Evolutionary conservation across 2,113 vertebrate genomes (phyloP), one percentile per base, ranked within the genome.

Genomic region (Cyphomyrus plagiostoma): DNA sequence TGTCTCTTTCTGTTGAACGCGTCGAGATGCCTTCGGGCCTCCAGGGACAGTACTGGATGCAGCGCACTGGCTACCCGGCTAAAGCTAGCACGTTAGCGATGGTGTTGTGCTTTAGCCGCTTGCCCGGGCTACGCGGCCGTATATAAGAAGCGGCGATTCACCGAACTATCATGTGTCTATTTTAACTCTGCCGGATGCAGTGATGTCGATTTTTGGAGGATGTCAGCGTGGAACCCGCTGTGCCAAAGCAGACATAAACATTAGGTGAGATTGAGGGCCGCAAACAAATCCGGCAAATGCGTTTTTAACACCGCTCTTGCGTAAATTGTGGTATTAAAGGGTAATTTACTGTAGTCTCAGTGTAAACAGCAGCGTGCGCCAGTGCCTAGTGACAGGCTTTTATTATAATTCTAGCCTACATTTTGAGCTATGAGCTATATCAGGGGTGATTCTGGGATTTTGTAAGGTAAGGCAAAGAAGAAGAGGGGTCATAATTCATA

Each of bases 241-340:
- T n/a, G 49, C 42, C 42, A 49, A 49, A 86, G 83, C 10, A 26
- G 23, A 50, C 45, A 26, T 50, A 26, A 48, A 86, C 83, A 86
- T 86, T 50, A 50, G 83, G 45, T 23, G 83, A 49, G 45, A 86
- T 48, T n/a, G 83, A 42, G 48, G 46, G 30, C 50, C 15, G 26
- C 50, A 56, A 87, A 87, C 85, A 13, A 53, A 86, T 80, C 35
- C 74, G 5, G 30, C n/a, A 87, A 53, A 87, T 53, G 35, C 23
- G 15, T 87, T 87, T 53, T 87, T 48, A 53, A 87, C 15, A 5
- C 30, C 30, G 45, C 50, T 42, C 35, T 80, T 42, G 35, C 74
- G 15, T 23, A 50, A 50, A 86, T 50, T 86, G 45, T 86, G 83
- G 48, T 49, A 86, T 86, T 50, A 86, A n/a, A 86, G 83, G 83